Evolutionary conservation across 2,888 invertebrate species (phyloP).

Genomic region (Campaea margaritaria): DNA sequence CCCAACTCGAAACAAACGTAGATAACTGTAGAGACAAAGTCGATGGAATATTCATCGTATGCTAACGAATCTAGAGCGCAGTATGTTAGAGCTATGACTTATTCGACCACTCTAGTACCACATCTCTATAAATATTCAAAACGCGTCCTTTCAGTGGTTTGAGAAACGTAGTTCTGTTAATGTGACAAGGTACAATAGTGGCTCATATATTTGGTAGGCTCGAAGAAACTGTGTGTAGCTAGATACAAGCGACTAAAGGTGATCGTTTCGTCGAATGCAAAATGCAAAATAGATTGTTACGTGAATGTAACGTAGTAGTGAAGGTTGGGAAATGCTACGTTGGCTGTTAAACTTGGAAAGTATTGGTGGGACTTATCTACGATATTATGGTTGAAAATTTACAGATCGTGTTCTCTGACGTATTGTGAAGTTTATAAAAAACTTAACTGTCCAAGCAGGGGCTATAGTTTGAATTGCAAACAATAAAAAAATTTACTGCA

Average conservation of each 20-base stretch:
- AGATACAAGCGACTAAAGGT: background rate
- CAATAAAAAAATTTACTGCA: too few species aligned
- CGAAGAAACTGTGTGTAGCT: too few species aligned
- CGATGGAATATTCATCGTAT: slow-evolving; percentile 57
- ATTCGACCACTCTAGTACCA: background rate
- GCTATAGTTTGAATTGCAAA: too few species aligned
- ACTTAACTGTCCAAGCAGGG: too few species aligned
- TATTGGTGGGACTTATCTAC: too few species aligned
- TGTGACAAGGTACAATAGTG: background rate
- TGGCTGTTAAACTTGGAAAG: too few species aligned
- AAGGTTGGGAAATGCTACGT: too few species aligned
- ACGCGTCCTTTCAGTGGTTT: too few species aligned
- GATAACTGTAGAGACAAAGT: slow-evolving; percentile 15
- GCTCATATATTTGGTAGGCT: background rate
- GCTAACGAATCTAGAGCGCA: slow-evolving; percentile 46
- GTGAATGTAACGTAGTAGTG: background rate
- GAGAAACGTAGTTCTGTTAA: background rate
- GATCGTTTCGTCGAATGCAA: slow-evolving; percentile 10
- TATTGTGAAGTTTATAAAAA: too few species aligned
- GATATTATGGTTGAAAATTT: too few species aligned
- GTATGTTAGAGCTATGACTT: slow-evolving; percentile 1
- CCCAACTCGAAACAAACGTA: slow-evolving; percentile 13
- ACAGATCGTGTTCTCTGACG: too few species aligned
- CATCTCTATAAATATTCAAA: background rate
- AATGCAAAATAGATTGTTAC: background rate